Base-by-base conservation (phyloP, 2,888 invertebrate genomes). In the Piscicola geometra region DNA sequence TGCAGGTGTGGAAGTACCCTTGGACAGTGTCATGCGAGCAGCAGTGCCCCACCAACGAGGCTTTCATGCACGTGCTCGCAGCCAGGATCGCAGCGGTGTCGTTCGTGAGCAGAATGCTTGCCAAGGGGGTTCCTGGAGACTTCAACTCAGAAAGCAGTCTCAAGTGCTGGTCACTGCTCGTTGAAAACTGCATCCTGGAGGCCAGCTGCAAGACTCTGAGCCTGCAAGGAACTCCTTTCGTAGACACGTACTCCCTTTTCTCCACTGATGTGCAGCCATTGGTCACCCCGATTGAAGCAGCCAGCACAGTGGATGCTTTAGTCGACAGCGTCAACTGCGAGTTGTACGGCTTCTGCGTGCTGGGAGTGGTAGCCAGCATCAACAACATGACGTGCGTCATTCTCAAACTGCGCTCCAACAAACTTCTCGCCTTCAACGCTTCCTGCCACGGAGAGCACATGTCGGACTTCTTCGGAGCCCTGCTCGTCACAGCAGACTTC, bases 401-500 rank as follows among this genome's bases (percentile, higher is more conserved):
- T 35, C 70, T 76, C 33, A 80, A 79, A 41, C 72, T 77, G 64
- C 73, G 71, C 3, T 71, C 80, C 67, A 78, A 76, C 71, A 79
- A 75, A 50, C 70, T 80, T 15, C 77, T 80, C 60, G 80, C 80
- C 36, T 80, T 80, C 76, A 80, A 80, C 72, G 77, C 76, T 50
- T 76, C 78, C 71, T 80, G 80, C 71, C 80, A 80, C 71, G 79
- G 79, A 36, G 80, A 80, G 30, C 80, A 80, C 68, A 78, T 80
- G 50, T 79, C 80, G 9, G 80, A 80, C 56, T 73, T 80, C 15
- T 80, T 79, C 56, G 80, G 80, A 0, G 80, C 80, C 3, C 77
- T 80, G 1, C 75, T 80, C 12, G 75, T 80, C 18, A 71, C 76
- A 12, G 76, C 80, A 0, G 80, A 79, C 35, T 80, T 80, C 72